Evolutionary conservation across 2,888 invertebrate species (phyloP), one percentile per base, ranked within the genome.

Genomic region (Trichogramma evanescens): DNA sequence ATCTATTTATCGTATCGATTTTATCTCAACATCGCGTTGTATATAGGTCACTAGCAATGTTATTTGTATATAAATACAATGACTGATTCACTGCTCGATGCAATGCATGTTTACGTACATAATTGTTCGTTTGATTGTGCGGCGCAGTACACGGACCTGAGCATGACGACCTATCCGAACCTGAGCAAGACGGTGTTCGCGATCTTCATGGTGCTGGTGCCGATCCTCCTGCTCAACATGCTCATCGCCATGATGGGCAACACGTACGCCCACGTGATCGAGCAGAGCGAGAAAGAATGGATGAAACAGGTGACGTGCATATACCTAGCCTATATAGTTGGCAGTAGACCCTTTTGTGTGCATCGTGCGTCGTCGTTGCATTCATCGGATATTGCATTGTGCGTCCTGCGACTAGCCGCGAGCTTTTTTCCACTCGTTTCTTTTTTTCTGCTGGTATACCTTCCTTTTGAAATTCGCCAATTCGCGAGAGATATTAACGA

Each of bases 231-330:
- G 71, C 84, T 98, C 9, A 98, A 98, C 86, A 98, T 91, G 89
- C 84, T 99, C 78, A 99, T 99, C 67, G 99, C 99, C 66, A 99
- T 98, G 98, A 99, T 99, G 98, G 98, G 98, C 44, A 98, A 98
- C 79, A 99, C 99, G 0, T 99, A 99, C 76, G 94, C 95, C 0
- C 93, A 93, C 70, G 95, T 99, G 62, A 99, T 97, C 69, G 93
- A 95, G 75, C 95, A 96, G 75, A 97, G 97, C 44, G 98, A 98
- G 79, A 98, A 98, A 79, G 98, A 99, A 76, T 99, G 95, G 93
- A 91, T 96, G 76, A 95, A 95, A 76, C 95, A 95, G 84, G 91
- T 88, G 69, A 67, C 53, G 42, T 40, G 7, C 42, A 13, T 13
- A 43, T n/a, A 26, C 2, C 13, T 10, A 42, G n/a, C 4, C 4